Percentiles rank a stretch among this genome's conserved stretches.
Conservation (phyloP, 2,797 vertebrate genomes). For the Gobio occitaniae region DNA sequence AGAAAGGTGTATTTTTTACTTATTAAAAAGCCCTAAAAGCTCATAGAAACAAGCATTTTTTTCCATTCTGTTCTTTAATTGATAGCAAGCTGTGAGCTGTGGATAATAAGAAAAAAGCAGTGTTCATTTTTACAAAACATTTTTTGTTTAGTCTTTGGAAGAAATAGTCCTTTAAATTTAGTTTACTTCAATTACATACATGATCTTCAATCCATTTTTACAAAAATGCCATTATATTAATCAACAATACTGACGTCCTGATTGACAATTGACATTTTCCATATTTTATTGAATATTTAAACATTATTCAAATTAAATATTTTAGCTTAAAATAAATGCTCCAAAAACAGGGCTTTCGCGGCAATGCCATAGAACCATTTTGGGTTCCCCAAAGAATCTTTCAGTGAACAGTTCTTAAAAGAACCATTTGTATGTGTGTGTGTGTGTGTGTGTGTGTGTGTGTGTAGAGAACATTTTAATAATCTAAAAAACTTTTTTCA, state of each 20-base stretch:
- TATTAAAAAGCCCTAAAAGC: slow-evolving; percentile 91
- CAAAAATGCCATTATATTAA: background rate
- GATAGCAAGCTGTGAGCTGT: background rate
- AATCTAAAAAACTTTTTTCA: too few relatives aligned
- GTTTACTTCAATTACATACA: too few relatives aligned
- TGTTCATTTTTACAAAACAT: background rate
- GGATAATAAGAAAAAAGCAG: background rate
- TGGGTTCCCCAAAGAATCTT: background rate
- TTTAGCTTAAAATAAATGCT: background rate
- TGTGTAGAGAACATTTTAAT: too few relatives aligned
- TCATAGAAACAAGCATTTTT: slow-evolving; percentile 86
- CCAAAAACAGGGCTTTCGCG: too few relatives aligned
- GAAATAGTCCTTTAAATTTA: background rate
- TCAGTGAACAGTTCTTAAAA: background rate
- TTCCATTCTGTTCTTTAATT: slow-evolving; percentile 64
- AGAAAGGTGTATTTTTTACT: slow-evolving; percentile 91
- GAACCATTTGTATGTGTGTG: background rate
- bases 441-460: too few relatives aligned
- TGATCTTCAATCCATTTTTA: background rate
- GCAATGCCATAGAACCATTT: background rate
- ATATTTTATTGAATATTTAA: background rate
- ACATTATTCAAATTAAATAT: background rate
- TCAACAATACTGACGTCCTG: background rate
- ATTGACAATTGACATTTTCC: background rate
- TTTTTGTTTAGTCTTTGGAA: background rate